These are phyloP conservation scores for Hydrotaea diabolus DNA, from an alignment of 2,888 invertebrate species.

Conservation along the genomic window DNA sequence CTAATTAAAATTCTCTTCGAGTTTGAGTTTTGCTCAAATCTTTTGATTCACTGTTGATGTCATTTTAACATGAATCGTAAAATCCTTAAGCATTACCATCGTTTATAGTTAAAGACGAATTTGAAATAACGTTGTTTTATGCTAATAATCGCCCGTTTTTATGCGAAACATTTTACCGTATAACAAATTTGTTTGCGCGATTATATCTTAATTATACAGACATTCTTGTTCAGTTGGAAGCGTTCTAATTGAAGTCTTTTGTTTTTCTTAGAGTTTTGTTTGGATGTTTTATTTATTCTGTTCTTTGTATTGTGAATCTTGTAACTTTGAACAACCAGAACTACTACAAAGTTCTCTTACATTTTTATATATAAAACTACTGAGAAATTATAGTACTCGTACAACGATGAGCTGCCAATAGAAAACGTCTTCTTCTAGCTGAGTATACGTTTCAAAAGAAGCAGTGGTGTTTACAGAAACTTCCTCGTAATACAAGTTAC, in stretches of 20 bases:
- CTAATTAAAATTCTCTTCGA: too few species aligned
- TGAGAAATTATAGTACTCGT: too few species aligned
- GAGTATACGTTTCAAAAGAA: too few species aligned
- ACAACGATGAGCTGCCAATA: too few species aligned
- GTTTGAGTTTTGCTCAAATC: not conserved
- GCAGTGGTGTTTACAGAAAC: not conserved
- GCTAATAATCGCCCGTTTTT: not conserved
- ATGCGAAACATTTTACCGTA: not conserved
- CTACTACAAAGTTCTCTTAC: not conserved
- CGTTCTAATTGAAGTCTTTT: not conserved
- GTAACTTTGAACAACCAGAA: too few species aligned
- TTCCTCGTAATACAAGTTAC: not conserved
- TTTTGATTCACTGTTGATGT: not conserved
- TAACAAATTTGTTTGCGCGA: not conserved
- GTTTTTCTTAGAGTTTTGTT: not conserved
- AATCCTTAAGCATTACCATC: too few species aligned
- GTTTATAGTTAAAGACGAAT: too few species aligned
- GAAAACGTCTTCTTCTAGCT: too few species aligned
- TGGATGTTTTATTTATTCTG: too few species aligned
- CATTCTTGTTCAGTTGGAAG: not conserved
- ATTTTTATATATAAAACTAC: too few species aligned
- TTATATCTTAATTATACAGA: constrained; percentile 19
- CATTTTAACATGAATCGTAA: too few species aligned
- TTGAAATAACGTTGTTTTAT: not conserved
- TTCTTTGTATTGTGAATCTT: too few species aligned